Percentiles rank a stretch among this genome's conserved stretches.
Evolutionary conservation across 2,113 vertebrate genomes (phyloP).

Genomic region (Limnothrissa miodon): DNA sequence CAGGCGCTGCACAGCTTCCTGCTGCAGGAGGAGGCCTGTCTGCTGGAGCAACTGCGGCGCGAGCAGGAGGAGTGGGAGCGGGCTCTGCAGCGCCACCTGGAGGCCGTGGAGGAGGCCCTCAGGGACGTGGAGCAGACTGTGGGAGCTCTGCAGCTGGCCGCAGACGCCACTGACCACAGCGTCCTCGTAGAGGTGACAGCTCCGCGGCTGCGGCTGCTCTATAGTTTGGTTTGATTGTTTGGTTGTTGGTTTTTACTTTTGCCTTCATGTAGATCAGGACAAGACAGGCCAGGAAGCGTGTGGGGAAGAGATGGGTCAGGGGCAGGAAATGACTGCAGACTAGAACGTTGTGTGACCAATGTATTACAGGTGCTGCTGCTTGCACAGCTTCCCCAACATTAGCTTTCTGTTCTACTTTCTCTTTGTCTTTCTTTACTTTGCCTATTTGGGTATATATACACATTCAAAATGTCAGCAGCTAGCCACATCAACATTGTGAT

Average conservation of each 20-base stretch:
- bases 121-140: conserved; percentile 66
- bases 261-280: too few species aligned
- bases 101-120: conserved; percentile 52
- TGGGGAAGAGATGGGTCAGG: too few species aligned
- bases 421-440: neutral
- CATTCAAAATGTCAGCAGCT: neutral
- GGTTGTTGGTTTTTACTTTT: too few species aligned
- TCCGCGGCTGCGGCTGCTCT: neutral
- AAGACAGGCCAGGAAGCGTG: too few species aligned
- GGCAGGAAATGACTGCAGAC: too few species aligned
- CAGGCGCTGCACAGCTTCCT: conserved; percentile 74
- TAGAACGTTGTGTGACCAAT: too few species aligned
- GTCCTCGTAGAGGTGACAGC: conserved; percentile 66
- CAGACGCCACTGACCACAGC: conserved; percentile 47
- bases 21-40: conserved; percentile 68
- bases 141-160: conserved; percentile 46
- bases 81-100: conserved; percentile 60
- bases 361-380: too few species aligned
- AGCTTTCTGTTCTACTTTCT: too few species aligned
- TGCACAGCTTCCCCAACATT: too few species aligned
- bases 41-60: conserved; percentile 67
- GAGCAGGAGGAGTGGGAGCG: conserved; percentile 66
- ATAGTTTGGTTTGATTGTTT: neutral
- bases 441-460: neutral
- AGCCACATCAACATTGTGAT: neutral